Evolutionary conservation across 2,113 vertebrate species (phyloP).

Genomic region (Gobio gobio): DNA sequence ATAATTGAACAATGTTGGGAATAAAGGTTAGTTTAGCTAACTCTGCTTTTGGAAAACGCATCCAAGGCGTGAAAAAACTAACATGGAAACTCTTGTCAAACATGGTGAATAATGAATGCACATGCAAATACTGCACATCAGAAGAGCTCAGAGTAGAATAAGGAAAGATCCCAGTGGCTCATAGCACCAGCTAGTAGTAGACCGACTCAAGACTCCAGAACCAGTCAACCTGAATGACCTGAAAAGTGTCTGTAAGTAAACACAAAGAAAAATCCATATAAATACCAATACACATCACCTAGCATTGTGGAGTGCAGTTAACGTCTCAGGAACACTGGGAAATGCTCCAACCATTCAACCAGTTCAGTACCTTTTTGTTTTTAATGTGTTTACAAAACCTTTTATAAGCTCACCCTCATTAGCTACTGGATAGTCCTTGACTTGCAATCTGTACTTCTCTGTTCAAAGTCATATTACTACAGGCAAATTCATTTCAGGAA

Average conservation of each 20-base stretch:
- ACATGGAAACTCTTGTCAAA: not conserved
- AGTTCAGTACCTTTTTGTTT: not conserved
- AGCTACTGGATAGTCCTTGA: not conserved
- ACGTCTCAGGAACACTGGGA: not conserved
- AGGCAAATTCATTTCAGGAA: not conserved
- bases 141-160: not conserved
- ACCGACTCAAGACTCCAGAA: not conserved
- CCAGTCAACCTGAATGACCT: not conserved
- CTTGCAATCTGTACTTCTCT: not conserved
- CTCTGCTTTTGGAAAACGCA: not conserved
- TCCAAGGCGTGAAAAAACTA: not conserved
- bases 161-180: not conserved
- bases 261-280: not conserved
- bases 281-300: slow-evolving; percentile 2
- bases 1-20: not conserved
- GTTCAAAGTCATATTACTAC: not conserved
- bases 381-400: too few species aligned
- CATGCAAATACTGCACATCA: not conserved
- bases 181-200: not conserved
- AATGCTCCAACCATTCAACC: not conserved
- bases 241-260: not conserved
- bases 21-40: not conserved
- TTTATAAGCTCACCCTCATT: not conserved
- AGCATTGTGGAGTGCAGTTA: not conserved
- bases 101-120: not conserved